phyloP scores from a whole-genome alignment of 2,113 vertebrate genomes.

The Pogona vitticeps region DNA sequence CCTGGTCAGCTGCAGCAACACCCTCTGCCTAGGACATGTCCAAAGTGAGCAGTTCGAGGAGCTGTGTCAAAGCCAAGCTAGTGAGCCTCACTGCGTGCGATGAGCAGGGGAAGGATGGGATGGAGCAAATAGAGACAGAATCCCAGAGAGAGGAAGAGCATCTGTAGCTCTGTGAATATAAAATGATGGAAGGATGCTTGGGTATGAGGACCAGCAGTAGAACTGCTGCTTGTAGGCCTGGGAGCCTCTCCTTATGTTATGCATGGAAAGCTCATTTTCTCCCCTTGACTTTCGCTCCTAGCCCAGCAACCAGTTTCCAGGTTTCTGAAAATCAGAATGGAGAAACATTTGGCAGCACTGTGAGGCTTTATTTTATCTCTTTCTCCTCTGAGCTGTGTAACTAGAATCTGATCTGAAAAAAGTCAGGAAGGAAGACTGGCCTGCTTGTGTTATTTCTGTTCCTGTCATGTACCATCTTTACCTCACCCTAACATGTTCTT shows the following conservation, averaged over 20 bases:
- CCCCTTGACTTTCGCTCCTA: not conserved
- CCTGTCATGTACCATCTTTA: not conserved
- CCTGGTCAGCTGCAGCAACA: not conserved
- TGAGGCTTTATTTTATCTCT: conserved; percentile 16
- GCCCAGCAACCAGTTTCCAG: conserved; percentile 5
- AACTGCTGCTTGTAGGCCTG: not conserved
- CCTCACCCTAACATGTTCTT: not conserved
- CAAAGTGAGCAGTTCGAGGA: not conserved
- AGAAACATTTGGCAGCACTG: conserved; percentile 22
- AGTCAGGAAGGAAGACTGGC: not conserved
- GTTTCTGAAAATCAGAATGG: conserved; percentile 14
- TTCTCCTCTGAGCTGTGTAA: conserved; percentile 24
- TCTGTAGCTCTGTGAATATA: not conserved
- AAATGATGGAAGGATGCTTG: not conserved
- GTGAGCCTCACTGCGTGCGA: too few relatives aligned
- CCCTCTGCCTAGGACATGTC: not conserved
- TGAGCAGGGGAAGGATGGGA: too few relatives aligned
- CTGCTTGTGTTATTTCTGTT: not conserved
- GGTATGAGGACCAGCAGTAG: not conserved
- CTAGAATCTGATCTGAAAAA: conserved; percentile 31
- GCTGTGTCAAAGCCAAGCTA: not conserved
- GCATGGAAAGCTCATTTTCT: not conserved
- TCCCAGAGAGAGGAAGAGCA: not conserved
- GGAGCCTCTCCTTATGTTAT: accelerated
- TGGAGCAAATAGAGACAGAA: too few relatives aligned